Base-by-base conservation (phyloP, 2,797 vertebrate species). In the Clarias platycephalus region DNA sequence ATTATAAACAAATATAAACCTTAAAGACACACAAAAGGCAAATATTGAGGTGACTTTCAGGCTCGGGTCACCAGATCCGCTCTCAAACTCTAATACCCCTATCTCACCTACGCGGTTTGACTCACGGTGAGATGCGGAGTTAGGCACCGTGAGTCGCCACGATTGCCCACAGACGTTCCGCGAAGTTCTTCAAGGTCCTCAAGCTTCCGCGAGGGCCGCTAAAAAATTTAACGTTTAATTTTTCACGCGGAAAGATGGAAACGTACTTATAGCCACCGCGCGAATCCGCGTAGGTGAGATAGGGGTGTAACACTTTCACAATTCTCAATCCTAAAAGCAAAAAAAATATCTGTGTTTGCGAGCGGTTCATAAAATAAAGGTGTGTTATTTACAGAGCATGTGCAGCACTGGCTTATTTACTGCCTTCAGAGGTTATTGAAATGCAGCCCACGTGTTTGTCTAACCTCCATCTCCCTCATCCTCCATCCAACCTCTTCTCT, bases 401-500 rank as follows among this genome's bases (percentile, higher is more conserved):
- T 26, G 57, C 63, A 68, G 40, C 44, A 57, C 57, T 70, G 76
- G 40, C 18, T 55, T 62, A 57, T 62, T 70, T 55, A 67, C 64
- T 68, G 62, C 82, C 87, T 79, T 63, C 57, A 66, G 13, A 64
- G n/a, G 62, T 64, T 74, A 89, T 92, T 92, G 87, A 84, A 79
- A 92, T 91, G 90, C 88, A 78, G 31, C 74, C 62, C 87, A 85
- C 83, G 66, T 57, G 31, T 72, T 66, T 81, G 57, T 83, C 31
- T 68, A 79, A 40, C 31, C 79, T 16, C 77, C 66, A 58, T 58
- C 49, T 31, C 53, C 53, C 16, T 55, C 26, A 31, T 26, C 49
- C 44, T 53, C 70, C 84, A 76, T 34, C 40, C 40, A 63, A 64
- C 20, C 78, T 63, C 37, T 18, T 31, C 31, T 31, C 31, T 31